Conservation (phyloP, 2,888 invertebrate genomes). For the Vesta saturnalis region DNA sequence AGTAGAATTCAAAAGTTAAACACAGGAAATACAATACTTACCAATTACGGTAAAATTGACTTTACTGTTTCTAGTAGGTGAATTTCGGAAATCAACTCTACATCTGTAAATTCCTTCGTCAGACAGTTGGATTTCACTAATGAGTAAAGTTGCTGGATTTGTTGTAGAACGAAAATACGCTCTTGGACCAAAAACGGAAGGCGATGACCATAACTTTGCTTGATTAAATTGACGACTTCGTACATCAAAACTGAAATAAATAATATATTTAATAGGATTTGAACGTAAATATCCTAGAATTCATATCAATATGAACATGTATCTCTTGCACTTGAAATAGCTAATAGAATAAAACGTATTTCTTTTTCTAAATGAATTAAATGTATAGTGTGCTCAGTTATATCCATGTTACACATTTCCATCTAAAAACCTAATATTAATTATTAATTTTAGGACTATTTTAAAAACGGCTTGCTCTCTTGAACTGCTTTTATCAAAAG, state of each 20-base stretch:
- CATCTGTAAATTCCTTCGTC: constrained; percentile 79
- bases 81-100: constrained; percentile 78
- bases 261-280: background rate
- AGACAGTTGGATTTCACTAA: constrained; percentile 67
- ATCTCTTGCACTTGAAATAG: too few species aligned
- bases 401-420: too few species aligned
- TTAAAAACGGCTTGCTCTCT: too few species aligned
- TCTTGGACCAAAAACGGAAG: constrained; percentile 66
- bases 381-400: too few species aligned
- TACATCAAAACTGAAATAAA: constrained; percentile 68
- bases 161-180: constrained; percentile 68
- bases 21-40: constrained; percentile 61
- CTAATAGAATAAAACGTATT: background rate
- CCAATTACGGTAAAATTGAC: constrained; percentile 80
- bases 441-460: too few species aligned
- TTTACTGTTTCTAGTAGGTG: constrained; percentile 77
- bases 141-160: constrained; percentile 68
- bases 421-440: too few species aligned
- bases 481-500: too few species aligned
- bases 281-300: background rate
- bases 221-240: constrained; percentile 66
- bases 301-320: too few species aligned
- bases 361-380: too few species aligned
- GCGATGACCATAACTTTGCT: constrained; percentile 69
- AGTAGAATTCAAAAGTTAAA: too few species aligned